These are phyloP conservation scores for Cephus pygmeus DNA, from an alignment of 2,888 invertebrate genomes.

Conservation along the genomic window DNA sequence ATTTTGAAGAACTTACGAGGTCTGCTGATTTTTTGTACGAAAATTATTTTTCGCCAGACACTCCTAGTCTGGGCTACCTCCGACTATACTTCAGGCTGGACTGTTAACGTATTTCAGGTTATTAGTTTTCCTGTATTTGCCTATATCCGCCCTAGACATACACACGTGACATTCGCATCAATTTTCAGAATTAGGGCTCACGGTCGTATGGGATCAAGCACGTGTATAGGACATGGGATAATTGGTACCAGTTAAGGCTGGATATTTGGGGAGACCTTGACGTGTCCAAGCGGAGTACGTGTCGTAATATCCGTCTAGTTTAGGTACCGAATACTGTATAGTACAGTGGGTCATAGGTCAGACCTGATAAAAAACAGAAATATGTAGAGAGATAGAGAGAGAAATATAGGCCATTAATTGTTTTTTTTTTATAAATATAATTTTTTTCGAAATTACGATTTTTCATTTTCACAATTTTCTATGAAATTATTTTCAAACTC, in stretches of 20 bases:
- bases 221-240: conserved; percentile 4
- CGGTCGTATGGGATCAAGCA: conserved; percentile 13
- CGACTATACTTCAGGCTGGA: no score
- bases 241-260: conserved; percentile 19
- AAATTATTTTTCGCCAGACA: no score
- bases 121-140: neutral
- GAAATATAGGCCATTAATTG: no score
- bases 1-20: no score
- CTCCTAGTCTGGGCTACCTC: no score
- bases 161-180: conserved; percentile 5
- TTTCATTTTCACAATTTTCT: neutral
- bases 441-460: neutral
- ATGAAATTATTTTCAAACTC: neutral
- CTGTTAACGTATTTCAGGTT: neutral
- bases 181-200: conserved; percentile 29
- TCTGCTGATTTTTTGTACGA: no score
- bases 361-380: neutral
- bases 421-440: no score
- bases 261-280: conserved; percentile 39
- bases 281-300: conserved; percentile 37
- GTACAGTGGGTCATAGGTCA: neutral
- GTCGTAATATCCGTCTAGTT: conserved; percentile 38
- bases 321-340: neutral
- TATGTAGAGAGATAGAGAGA: neutral
- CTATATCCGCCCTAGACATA: neutral